Evolutionary conservation across 1,140 invertebrate genomes (phyloP).

Genomic region (Drosophila ananassae): DNA sequence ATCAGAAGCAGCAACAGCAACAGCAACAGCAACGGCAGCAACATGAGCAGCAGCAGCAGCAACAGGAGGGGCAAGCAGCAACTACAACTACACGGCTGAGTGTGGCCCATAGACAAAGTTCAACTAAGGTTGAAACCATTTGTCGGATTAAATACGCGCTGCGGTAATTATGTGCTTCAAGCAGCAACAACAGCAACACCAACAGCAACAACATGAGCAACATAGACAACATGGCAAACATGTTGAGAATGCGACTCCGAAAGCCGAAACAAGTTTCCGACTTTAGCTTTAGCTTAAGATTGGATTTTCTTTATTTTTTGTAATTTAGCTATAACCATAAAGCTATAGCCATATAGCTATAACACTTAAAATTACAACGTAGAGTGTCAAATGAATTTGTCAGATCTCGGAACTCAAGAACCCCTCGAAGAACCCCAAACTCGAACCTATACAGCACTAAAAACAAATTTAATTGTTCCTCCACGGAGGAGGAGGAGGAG

Average conservation of each 20-base stretch:
- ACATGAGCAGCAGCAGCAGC: conserved; percentile 39
- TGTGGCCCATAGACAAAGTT: conserved; percentile 75
- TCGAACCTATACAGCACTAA: conserved; percentile 46
- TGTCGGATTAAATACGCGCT: conserved; percentile 81
- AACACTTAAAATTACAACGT: conserved; percentile 26
- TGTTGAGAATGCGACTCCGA: conserved; percentile 60
- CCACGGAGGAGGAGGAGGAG: not conserved
- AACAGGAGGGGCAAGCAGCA: conserved; percentile 10
- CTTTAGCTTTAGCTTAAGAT: conserved; percentile 32
- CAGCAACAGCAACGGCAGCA: conserved; percentile 45
- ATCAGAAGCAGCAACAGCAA: conserved; percentile 45
- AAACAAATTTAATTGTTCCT: conserved; percentile 57
- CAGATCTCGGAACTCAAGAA: conserved; percentile 35
- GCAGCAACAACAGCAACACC: conserved; percentile 42
- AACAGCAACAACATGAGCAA: conserved; percentile 44
- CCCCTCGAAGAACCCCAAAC: conserved; percentile 33
- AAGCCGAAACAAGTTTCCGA: conserved; percentile 73
- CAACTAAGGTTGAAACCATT: conserved; percentile 82
- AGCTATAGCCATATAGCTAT: conserved; percentile 2
- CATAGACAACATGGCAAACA: conserved; percentile 75
- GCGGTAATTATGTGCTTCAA: conserved; percentile 81
- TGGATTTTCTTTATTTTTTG: conserved; percentile 5
- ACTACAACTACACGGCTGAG: conserved; percentile 49
- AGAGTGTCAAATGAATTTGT: conserved; percentile 82
- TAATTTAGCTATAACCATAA: conserved; percentile 4